Evolutionary conservation across 1,140 invertebrate species (phyloP).

Genomic region (Drosophila murphyi): DNA sequence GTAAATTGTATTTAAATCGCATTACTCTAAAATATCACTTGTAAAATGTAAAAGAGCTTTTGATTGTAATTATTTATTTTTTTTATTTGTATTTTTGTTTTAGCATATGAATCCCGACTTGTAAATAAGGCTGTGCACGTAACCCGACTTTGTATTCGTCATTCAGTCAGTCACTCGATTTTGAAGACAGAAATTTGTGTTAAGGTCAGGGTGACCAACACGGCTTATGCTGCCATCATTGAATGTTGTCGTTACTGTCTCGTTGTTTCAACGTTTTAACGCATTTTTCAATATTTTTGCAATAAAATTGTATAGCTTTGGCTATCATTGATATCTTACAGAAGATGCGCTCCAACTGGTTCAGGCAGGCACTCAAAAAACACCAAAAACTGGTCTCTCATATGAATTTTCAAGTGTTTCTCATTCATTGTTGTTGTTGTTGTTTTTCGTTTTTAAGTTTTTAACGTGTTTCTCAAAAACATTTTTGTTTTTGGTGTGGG

Average conservation of each 20-base stretch:
- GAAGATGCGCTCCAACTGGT: constrained; percentile 80
- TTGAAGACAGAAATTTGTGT: constrained; percentile 72
- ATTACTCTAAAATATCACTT: constrained; percentile 19
- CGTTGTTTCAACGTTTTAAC: constrained; percentile 44
- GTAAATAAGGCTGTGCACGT: constrained; percentile 65
- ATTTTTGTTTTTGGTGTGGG: constrained; percentile 60
- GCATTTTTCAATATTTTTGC: constrained; percentile 83
- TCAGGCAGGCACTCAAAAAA: constrained; percentile 58
- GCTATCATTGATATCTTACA: constrained; percentile 51
- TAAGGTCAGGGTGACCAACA: constrained; percentile 82
- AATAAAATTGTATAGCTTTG: constrained; percentile 63
- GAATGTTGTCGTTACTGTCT: constrained; percentile 6
- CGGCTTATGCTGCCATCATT: constrained; percentile 41
- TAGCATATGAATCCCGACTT: constrained; percentile 45
- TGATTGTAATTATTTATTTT: too few relatives aligned
- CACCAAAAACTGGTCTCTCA: constrained; percentile 62
- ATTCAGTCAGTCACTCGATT: constrained; percentile 44
- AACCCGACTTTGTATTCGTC: constrained; percentile 24
- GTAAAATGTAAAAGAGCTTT: constrained; percentile 23
- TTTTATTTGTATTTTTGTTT: constrained; percentile 10
- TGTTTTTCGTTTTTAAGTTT: constrained; percentile 36
- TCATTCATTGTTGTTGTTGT: constrained; percentile 15
- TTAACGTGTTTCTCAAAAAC: constrained; percentile 40
- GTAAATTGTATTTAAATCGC: constrained; percentile 21
- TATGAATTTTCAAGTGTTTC: constrained; percentile 50